Evolutionary conservation across 2,797 vertebrate genomes (phyloP).

Genomic region (Parambassis ranga): DNA sequence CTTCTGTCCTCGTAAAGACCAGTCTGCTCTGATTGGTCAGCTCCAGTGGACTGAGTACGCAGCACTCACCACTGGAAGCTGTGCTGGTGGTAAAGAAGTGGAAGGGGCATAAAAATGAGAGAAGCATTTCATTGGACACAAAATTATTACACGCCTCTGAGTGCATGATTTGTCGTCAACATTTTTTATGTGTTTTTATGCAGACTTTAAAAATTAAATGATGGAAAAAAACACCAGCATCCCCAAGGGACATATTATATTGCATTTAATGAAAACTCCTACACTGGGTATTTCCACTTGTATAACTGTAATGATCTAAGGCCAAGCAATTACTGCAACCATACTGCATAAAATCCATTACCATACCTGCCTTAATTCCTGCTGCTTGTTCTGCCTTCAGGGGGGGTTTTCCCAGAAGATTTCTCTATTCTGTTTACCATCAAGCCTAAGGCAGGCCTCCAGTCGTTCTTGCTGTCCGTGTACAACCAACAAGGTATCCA

Average conservation of each 20-base stretch:
- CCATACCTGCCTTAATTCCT: neutral
- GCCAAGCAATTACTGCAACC: neutral
- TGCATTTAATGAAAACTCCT: neutral
- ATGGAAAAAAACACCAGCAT: neutral
- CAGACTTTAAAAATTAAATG: no score
- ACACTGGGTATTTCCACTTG: neutral
- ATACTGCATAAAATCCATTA: no score
- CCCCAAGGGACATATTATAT: neutral
- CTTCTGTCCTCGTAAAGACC: no score
- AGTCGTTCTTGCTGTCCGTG: slow-evolving; percentile 94
- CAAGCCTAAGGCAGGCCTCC: slow-evolving; percentile 91
- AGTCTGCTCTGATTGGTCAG: no score
- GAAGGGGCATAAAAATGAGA: no score
- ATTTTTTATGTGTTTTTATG: no score
- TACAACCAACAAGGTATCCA: slow-evolving; percentile 95
- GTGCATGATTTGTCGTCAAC: no score
- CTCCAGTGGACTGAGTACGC: no score
- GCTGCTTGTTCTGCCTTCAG: slow-evolving; percentile 66
- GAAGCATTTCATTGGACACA: no score
- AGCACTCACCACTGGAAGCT: no score
- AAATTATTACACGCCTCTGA: no score
- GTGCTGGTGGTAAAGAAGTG: no score
- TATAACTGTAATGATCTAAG: neutral
- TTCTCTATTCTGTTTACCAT: slow-evolving; percentile 97
- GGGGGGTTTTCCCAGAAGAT: slow-evolving; percentile 91